These are phyloP conservation scores for Nothura maculosa DNA, from an alignment of 2,797 vertebrate genomes.

Conservation along the genomic window DNA sequence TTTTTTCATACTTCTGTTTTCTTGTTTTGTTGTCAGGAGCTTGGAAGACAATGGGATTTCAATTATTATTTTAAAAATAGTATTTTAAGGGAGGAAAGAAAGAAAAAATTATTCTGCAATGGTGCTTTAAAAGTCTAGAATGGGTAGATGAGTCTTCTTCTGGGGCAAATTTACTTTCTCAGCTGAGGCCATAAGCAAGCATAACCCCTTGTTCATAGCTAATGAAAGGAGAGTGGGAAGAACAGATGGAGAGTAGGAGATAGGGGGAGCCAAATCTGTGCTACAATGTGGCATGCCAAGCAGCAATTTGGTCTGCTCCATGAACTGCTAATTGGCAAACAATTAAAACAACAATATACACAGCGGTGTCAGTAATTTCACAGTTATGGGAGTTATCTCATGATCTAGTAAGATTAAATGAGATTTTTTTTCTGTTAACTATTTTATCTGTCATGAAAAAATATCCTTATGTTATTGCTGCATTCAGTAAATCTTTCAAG, in stretches of 20 bases:
- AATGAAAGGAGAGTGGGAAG: background rate
- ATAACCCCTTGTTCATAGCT: background rate
- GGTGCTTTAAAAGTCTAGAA: background rate
- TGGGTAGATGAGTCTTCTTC: background rate
- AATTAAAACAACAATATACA: constrained; percentile 64
- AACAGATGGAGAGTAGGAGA: constrained; percentile 26
- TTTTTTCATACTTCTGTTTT: too few relatives aligned
- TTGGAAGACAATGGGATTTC: accelerated
- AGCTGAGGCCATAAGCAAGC: background rate
- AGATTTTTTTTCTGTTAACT: constrained; percentile 37
- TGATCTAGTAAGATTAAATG: constrained; percentile 25
- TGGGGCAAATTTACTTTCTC: background rate
- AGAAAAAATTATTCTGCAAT: background rate
- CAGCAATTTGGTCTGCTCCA: constrained; percentile 43
- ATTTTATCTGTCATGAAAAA: constrained; percentile 12
- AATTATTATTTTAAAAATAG: background rate
- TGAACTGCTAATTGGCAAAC: constrained; percentile 69
- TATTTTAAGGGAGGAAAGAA: background rate
- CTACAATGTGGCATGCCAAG: constrained; percentile 4
- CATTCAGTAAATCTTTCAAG: constrained; percentile 6
- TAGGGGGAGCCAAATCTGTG: background rate
- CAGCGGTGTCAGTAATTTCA: constrained; percentile 45
- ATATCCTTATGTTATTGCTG: background rate
- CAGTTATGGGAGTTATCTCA: constrained; percentile 32
- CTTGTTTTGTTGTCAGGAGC: background rate